phyloP scores from a whole-genome alignment of 2,888 invertebrate species.

The Maniola hyperantus region DNA sequence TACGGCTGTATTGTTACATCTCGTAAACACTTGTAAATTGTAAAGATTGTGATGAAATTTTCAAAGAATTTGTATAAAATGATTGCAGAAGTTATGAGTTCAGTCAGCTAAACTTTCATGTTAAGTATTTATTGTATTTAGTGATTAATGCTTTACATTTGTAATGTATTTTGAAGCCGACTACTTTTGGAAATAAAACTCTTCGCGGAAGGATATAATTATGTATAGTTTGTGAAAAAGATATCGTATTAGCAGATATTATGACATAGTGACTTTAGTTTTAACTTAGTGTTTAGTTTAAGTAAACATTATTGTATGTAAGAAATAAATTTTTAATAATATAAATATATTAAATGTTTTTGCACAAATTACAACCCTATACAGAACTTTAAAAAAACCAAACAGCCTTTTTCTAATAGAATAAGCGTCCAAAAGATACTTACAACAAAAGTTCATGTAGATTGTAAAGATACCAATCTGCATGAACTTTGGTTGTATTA shows the following conservation, averaged over 20 bases:
- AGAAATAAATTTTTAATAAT: slow-evolving; percentile 79
- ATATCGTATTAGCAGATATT: slow-evolving; percentile 75
- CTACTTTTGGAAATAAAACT: slow-evolving; percentile 55
- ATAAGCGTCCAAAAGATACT: neutral
- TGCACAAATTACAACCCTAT: slow-evolving; percentile 17
- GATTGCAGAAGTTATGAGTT: slow-evolving; percentile 55
- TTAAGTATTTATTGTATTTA: slow-evolving; percentile 80
- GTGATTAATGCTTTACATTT: slow-evolving; percentile 66
- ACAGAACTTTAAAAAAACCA: neutral
- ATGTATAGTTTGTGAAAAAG: slow-evolving; percentile 63
- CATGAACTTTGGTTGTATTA: too few species aligned
- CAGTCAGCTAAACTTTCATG: slow-evolving; percentile 63
- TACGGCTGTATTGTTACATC: slow-evolving; percentile 36
- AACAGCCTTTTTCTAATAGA: slow-evolving; percentile 8
- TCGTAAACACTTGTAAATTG: slow-evolving; percentile 63
- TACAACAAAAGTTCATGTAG: too few species aligned
- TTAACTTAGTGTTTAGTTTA: slow-evolving; percentile 68
- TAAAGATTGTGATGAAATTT: slow-evolving; percentile 71
- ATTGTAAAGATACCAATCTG: too few species aligned
- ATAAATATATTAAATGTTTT: slow-evolving; percentile 41
- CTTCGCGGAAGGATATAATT: slow-evolving; percentile 57
- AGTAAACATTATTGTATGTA: slow-evolving; percentile 77
- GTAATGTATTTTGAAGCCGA: slow-evolving; percentile 63
- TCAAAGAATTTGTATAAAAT: slow-evolving; percentile 67
- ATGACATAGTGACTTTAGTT: slow-evolving; percentile 71